phyloP scores from a whole-genome alignment of 2,113 vertebrate genomes.

The Sinocyclocheilus grahami region DNA sequence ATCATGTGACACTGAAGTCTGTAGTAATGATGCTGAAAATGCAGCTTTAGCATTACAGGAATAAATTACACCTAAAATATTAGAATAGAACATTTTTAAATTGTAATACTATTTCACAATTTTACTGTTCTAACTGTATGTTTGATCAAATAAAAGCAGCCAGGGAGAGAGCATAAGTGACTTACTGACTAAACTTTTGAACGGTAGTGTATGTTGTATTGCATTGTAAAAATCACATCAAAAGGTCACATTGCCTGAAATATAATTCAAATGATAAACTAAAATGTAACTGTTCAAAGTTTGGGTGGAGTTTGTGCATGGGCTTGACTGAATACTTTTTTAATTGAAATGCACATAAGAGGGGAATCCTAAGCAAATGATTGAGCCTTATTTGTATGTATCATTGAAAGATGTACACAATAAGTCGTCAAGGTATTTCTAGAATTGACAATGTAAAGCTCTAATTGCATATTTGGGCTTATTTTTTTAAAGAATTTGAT shows the following conservation, averaged over 20 bases:
- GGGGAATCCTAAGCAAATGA: background rate
- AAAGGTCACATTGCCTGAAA: background rate
- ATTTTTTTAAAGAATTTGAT: background rate
- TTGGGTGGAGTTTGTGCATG: background rate
- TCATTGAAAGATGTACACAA: background rate
- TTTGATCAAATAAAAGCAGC: too few relatives aligned
- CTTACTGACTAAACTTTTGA: background rate
- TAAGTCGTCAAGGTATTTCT: background rate
- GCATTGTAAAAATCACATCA: constrained; percentile 9
- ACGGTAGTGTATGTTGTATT: background rate
- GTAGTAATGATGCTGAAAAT: background rate
- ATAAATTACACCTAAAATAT: too few relatives aligned
- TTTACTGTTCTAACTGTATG: too few relatives aligned
- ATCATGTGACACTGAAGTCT: too few relatives aligned
- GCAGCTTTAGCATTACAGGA: background rate
- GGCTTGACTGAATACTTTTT: constrained; percentile 19
- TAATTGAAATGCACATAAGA: background rate
- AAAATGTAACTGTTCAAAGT: background rate
- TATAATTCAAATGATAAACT: background rate
- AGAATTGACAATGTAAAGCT: background rate
- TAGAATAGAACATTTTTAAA: too few relatives aligned
- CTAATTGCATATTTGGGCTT: background rate
- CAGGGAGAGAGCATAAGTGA: too few relatives aligned
- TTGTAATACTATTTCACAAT: too few relatives aligned
- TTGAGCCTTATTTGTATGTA: constrained; percentile 10